Base-by-base conservation (phyloP, 2,113 vertebrate genomes). In the Noctilio leporinus region DNA sequence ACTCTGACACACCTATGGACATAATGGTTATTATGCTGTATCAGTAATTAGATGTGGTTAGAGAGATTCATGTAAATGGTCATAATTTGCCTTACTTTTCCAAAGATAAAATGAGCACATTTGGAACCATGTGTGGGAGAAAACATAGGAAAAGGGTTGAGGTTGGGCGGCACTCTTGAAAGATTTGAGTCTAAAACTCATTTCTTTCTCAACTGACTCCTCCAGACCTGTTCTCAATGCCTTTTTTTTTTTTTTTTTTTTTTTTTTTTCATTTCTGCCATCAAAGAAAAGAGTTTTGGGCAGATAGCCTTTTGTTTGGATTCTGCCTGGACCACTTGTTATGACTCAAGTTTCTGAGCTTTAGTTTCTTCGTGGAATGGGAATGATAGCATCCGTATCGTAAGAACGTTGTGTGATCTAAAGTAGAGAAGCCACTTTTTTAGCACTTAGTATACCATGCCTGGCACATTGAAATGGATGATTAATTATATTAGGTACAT, bases 31-130 rank as follows among this genome's bases (percentile, higher is more conserved):
- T 35, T 81, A 47, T 20, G 43, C 4, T 10, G 17, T 22, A 1
- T 89, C 28, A 30, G 59, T 80, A 64, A 84, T 35, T 75, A 28
- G 35, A 59, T 62, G 22, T 59, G 84, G 76, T 17, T 75, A 33
- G 49, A 96, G 30, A 0, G 33, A 49, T 67, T 85, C 7, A 30
- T 22, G 64, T 67, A 76, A 64, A 47, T 51, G 15, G 11, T 59
- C 47, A 59, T n/a, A 47, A 84, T 80, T 75, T 33, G 9, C 76
- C 26, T 93, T 67, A 26, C 3, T 86, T 86, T 96, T 82, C 73
- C 47, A 70, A 90, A 57, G 57, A 85, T 70, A 84, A 72, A 72
- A 43, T 24, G 47, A 70, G 20, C 16, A 45, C 15, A 67, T 87
- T 92, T 80, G 20, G 47, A 87, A 15, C 17, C 70, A 73, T 85